Conservation (phyloP, 1,140 invertebrate species). For the Scaptomyza graminum region DNA sequence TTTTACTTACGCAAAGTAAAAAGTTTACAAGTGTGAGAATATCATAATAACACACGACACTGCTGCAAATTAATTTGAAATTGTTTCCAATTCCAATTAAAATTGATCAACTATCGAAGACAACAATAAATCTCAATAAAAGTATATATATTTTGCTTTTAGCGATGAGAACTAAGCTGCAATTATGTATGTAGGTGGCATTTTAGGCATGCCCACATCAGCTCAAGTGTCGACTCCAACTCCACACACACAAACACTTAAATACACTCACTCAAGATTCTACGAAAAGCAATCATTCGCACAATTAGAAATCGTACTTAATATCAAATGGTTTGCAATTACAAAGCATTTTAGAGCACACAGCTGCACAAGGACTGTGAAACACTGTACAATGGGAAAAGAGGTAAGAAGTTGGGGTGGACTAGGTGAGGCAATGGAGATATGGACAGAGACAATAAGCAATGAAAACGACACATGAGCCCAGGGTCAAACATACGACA, state of each 20-base stretch:
- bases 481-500: conserved; percentile 18
- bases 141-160: conserved; percentile 4
- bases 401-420: background rate
- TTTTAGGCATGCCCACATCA: conserved; percentile 6
- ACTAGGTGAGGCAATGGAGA: background rate
- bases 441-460: conserved; percentile 30
- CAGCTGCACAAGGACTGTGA: conserved; percentile 4
- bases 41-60: background rate
- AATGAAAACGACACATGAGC: conserved; percentile 45
- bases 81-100: conserved; percentile 2
- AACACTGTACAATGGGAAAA: conserved; percentile 10
- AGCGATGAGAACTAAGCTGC: conserved; percentile 6
- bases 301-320: conserved; percentile 79
- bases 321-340: conserved; percentile 79
- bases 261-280: conserved; percentile 11
- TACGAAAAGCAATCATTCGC: conserved; percentile 75
- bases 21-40: background rate
- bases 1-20: background rate
- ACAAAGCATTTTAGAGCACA: conserved; percentile 67
- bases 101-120: conserved; percentile 16
- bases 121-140: conserved; percentile 20
- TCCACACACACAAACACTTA: background rate
- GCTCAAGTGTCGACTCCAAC: conserved; percentile 10
- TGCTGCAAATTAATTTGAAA: background rate
- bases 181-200: conserved; percentile 1